phyloP scores from a whole-genome alignment of 2,888 invertebrate genomes.

The Drosophila silvestris region DNA sequence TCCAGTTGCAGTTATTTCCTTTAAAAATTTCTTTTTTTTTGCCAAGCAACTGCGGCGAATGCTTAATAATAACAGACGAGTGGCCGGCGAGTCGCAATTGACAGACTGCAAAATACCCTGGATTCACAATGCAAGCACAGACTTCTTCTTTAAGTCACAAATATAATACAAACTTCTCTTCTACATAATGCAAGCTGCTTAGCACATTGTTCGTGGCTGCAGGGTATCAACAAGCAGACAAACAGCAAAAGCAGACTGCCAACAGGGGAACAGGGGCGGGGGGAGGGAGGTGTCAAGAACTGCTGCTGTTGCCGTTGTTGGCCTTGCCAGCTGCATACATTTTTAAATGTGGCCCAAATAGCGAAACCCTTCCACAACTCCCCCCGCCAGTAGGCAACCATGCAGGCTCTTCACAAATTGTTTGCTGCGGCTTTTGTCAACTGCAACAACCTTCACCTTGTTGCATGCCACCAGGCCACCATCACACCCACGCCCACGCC shows the following conservation, averaged over 20 bases:
- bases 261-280: neutral
- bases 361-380: neutral
- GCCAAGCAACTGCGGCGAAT: constrained; percentile 45
- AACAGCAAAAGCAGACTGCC: constrained; percentile 11
- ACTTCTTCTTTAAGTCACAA: neutral
- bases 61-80: constrained; percentile 14
- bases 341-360: constrained; percentile 72
- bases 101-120: neutral
- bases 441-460: constrained; percentile 79
- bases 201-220: neutral
- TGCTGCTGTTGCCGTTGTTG: constrained; percentile 32
- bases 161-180: neutral
- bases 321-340: constrained; percentile 73
- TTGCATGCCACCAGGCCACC: constrained; percentile 41
- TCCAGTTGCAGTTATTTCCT: constrained; percentile 19
- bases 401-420: constrained; percentile 29
- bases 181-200: neutral
- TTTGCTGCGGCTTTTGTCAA: constrained; percentile 73
- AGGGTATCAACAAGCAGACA: constrained; percentile 17
- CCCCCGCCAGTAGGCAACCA: neutral
- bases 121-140: neutral
- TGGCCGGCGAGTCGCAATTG: neutral
- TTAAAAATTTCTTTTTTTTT: constrained; percentile 21
- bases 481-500: neutral
- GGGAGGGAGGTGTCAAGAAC: neutral